Percentiles rank a stretch among this genome's conserved stretches.
Conservation (phyloP, 2,797 vertebrate species). For the Hylomyscus alleni region DNA sequence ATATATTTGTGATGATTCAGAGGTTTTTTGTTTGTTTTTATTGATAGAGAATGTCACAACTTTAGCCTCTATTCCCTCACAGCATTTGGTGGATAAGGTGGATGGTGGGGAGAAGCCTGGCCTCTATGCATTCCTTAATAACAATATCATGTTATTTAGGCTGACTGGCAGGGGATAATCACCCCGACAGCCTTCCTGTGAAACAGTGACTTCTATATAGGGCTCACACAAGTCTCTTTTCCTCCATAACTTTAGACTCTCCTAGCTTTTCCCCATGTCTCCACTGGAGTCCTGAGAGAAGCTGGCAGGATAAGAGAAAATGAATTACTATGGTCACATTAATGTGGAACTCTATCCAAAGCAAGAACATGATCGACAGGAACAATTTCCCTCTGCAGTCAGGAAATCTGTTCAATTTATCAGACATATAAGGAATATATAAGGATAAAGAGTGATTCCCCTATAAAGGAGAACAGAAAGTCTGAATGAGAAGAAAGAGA, state of each 20-base stretch:
- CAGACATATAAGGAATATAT: background rate
- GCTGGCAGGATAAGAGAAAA: background rate
- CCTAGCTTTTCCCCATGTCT: background rate
- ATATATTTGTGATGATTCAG: slow-evolving; percentile 34
- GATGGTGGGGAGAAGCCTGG: background rate
- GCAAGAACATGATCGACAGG: background rate
- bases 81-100: slow-evolving; percentile 9
- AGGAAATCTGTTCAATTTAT: slow-evolving; percentile 6
- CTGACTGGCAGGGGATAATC: background rate
- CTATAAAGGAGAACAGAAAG: background rate
- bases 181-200: background rate
- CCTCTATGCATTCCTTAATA: background rate
- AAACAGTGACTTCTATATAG: background rate
- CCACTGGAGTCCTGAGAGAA: background rate
- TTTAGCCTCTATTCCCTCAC: background rate
- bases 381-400: slow-evolving; percentile 14
- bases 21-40: background rate
- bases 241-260: background rate
- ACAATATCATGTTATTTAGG: background rate
- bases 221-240: background rate
- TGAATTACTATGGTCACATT: background rate
- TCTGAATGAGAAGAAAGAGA: background rate
- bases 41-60: background rate
- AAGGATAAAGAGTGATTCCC: background rate
- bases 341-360: background rate